phyloP scores from a whole-genome alignment of 2,113 vertebrate species.

The Pomatostomus ruficeps region DNA sequence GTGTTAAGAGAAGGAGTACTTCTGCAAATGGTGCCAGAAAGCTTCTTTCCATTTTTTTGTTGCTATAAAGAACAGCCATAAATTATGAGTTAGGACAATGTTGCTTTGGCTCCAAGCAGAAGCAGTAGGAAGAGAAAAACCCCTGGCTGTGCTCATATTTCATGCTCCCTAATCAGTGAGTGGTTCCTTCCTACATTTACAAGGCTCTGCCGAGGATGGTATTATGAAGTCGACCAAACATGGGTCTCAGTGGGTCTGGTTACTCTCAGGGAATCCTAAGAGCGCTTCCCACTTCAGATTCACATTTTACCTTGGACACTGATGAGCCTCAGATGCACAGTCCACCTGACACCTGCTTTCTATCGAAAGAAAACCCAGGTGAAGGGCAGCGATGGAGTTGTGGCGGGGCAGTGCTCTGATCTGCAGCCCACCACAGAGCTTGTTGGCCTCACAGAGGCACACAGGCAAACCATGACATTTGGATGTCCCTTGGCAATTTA shows the following conservation, averaged over 20 bases:
- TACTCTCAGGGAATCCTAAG: not conserved
- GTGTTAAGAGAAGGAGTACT: slow-evolving; percentile 49
- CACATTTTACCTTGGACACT: not conserved
- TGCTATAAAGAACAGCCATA: slow-evolving; percentile 53
- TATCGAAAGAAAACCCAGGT: not conserved
- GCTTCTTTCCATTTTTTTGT: slow-evolving; percentile 15
- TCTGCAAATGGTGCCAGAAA: slow-evolving; percentile 50
- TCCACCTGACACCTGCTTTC: not conserved
- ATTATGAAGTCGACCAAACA: not conserved
- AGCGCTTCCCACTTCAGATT: not conserved
- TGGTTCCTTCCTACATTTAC: not conserved
- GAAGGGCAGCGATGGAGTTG: rapidly evolving
- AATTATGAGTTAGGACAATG: slow-evolving; percentile 56
- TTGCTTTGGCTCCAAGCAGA: slow-evolving; percentile 33
- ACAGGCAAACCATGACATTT: not conserved
- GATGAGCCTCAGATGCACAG: not conserved
- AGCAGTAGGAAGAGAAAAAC: slow-evolving; percentile 15
- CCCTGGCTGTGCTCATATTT: slow-evolving; percentile 20
- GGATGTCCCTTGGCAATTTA: not conserved
- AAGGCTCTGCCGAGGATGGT: not conserved
- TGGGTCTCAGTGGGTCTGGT: not conserved
- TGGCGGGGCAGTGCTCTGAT: not conserved
- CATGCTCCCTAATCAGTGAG: slow-evolving; percentile 13
- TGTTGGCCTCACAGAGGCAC: not conserved
- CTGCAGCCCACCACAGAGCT: not conserved